Evolutionary conservation across 1,140 invertebrate species (phyloP).

Genomic region (Meteorus sp.): DNA sequence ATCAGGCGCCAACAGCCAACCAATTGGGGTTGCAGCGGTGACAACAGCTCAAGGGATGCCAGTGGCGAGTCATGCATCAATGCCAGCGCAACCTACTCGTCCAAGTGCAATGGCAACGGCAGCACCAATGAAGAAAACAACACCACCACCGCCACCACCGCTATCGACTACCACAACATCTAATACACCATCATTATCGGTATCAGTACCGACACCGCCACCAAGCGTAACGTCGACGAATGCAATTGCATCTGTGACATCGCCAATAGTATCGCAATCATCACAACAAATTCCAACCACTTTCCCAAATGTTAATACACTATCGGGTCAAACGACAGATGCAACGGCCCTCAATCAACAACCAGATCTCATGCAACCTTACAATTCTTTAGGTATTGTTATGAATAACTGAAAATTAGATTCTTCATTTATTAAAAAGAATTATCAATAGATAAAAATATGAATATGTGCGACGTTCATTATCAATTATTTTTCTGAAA

Average conservation of each 20-base stretch:
- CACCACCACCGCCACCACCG: too few relatives aligned
- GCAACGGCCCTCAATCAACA: conserved; percentile 43
- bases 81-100: conserved; percentile 57
- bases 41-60: conserved; percentile 41
- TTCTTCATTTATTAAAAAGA: too few relatives aligned
- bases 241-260: conserved; percentile 45
- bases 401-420: conserved; percentile 10
- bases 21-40: conserved; percentile 40
- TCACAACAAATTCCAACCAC: conserved; percentile 40
- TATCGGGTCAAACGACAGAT: conserved; percentile 32
- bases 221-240: conserved; percentile 52
- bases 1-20: conserved; percentile 38
- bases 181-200: conserved; percentile 42
- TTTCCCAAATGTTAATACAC: conserved; percentile 46
- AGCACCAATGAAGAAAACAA: conserved; percentile 51
- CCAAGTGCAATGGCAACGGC: conserved; percentile 54
- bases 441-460: not conserved
- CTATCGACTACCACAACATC: conserved; percentile 37
- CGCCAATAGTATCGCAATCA: conserved; percentile 47
- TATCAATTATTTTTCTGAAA: conserved; percentile 21
- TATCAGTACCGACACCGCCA: conserved; percentile 51
- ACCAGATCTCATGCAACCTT: conserved; percentile 53
- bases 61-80: conserved; percentile 54
- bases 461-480: not conserved
- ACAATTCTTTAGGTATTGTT: conserved; percentile 50